A percentile compares a stretch with the other conserved stretches of the same genome.
These are phyloP conservation scores for Leptatherina wallacei DNA, from an alignment of 2,797 vertebrate species.

Conservation along the genomic window DNA sequence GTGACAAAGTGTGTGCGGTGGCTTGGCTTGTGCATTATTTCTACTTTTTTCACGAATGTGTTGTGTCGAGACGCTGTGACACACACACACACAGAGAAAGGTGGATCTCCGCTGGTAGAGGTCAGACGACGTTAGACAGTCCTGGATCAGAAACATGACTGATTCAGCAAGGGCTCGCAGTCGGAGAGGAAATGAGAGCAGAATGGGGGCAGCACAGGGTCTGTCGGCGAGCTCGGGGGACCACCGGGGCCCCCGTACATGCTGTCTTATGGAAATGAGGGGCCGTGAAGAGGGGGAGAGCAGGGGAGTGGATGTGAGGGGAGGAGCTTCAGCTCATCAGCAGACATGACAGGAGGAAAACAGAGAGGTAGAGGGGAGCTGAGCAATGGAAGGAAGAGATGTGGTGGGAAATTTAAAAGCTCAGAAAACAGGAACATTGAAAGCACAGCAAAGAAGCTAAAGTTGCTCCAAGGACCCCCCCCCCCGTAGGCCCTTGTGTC, in stretches of 20 bases:
- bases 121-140: constrained; percentile 84
- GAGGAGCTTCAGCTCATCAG: constrained; percentile 47
- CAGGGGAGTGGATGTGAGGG: not conserved
- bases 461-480: constrained; percentile 17
- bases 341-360: constrained; percentile 37
- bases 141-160: constrained; percentile 86
- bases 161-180: constrained; percentile 86
- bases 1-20: constrained; percentile 45
- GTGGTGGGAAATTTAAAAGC: constrained; percentile 35
- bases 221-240: constrained; percentile 84
- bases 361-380: constrained; percentile 24
- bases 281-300: constrained; percentile 73
- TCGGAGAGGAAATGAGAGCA: constrained; percentile 90
- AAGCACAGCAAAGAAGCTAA: constrained; percentile 17
- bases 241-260: constrained; percentile 84
- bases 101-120: constrained; percentile 47
- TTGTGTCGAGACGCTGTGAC: not conserved
- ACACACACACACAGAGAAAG: not conserved
- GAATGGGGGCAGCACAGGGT: constrained; percentile 88
- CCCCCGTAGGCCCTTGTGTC: constrained; percentile 11
- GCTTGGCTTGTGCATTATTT: constrained; percentile 10
- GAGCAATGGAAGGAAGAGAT: not conserved
- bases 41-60: not conserved
- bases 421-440: not conserved
- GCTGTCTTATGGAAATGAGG: constrained; percentile 96